Evolutionary conservation across 1,140 invertebrate species (phyloP).

Genomic region (Drosophila lacertosa): DNA sequence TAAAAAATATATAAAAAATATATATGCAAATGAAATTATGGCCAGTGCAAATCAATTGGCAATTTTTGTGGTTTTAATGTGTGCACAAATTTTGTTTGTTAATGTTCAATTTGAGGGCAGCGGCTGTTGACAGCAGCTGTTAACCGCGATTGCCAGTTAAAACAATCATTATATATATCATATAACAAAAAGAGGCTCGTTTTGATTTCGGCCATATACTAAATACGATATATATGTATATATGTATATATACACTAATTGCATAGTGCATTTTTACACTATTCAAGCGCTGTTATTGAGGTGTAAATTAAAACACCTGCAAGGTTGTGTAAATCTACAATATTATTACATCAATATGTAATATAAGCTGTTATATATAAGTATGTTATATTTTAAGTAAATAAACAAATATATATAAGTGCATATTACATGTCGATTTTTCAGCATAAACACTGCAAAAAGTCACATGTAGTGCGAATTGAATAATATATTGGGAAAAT

Average conservation of each 20-base stretch:
- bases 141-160: conserved; percentile 1
- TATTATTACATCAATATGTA: background rate
- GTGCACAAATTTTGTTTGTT: background rate
- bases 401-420: background rate
- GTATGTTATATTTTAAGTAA: no score
- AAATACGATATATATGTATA: no score
- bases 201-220: no score
- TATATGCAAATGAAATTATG: conserved; percentile 44
- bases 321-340: background rate
- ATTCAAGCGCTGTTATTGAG: background rate
- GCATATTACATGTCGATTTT: no score
- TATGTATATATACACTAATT: background rate
- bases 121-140: background rate
- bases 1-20: conserved; percentile 7
- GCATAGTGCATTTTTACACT: background rate
- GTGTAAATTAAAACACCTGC: conserved; percentile 8
- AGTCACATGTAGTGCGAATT: background rate
- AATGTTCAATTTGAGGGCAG: background rate
- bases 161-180: conserved; percentile 2
- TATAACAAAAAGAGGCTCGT: conserved; percentile 1
- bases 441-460: no score
- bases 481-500: background rate
- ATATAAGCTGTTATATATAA: background rate
- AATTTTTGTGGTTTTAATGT: conserved; percentile 27
- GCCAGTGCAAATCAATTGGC: conserved; percentile 30